Evolutionary conservation across 2,113 vertebrate genomes (phyloP).

Genomic region (Gymnocephalus cernua): DNA sequence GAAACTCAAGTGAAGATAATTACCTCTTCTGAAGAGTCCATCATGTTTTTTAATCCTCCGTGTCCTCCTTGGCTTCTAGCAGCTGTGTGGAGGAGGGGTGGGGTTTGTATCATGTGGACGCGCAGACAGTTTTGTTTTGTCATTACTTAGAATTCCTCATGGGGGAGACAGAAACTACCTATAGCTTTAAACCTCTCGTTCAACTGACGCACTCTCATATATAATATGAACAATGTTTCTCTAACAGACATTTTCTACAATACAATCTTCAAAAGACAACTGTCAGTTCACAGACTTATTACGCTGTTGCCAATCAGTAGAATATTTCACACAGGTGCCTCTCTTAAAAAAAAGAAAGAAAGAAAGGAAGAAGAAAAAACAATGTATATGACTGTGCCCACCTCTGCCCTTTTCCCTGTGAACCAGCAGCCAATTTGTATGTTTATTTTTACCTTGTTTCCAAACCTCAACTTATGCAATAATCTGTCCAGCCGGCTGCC

Average conservation of each 20-base stretch:
- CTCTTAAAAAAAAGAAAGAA: neutral
- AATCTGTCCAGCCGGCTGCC: slow-evolving; percentile 35
- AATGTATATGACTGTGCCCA: slow-evolving; percentile 23
- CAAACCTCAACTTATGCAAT: slow-evolving; percentile 54
- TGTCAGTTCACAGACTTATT: neutral
- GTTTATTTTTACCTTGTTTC: slow-evolving; percentile 44
- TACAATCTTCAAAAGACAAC: neutral
- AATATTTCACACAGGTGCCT: neutral
- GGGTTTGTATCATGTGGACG: no score
- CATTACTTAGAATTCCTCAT: no score
- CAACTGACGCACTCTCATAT: neutral
- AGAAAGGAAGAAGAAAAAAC: neutral
- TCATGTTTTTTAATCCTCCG: no score
- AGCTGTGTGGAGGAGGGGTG: no score
- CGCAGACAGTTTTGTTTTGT: no score
- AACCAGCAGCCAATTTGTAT: slow-evolving; percentile 29
- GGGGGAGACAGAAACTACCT: no score
- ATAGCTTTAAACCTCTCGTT: neutral
- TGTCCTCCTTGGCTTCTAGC: no score
- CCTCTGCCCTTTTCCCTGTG: slow-evolving; percentile 14
- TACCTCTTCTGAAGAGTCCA: no score
- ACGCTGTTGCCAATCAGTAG: neutral
- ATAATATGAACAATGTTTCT: slow-evolving; percentile 6
- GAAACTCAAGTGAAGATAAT: no score
- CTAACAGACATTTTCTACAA: neutral